Percentiles rank a stretch among this genome's conserved stretches.
Conservation (phyloP, 2,888 invertebrate genomes). For the Mesochorus sp. region DNA sequence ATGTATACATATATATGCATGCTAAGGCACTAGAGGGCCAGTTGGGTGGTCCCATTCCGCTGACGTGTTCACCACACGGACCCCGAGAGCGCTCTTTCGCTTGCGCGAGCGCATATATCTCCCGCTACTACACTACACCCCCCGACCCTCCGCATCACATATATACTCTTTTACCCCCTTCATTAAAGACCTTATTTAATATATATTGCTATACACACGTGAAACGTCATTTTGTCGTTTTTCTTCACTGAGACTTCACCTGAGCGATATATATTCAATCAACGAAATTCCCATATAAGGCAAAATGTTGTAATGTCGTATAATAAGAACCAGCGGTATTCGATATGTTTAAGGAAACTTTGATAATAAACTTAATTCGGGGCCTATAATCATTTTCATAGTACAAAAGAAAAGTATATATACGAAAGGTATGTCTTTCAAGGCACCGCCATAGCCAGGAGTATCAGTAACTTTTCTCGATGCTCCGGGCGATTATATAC, state of each 20-base stretch:
- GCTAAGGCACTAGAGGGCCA: constrained; percentile 74
- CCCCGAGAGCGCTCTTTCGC: constrained; percentile 69
- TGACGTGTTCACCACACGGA: constrained; percentile 80
- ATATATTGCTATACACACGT: constrained; percentile 74
- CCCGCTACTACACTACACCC: constrained; percentile 77
- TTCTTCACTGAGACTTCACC: too few species aligned
- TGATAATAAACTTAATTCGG: constrained; percentile 53
- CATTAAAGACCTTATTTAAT: constrained; percentile 79
- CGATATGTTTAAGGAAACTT: too few species aligned
- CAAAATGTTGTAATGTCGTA: too few species aligned
- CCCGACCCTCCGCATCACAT: constrained; percentile 72
- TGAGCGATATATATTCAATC: too few species aligned
- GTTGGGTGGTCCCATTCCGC: constrained; percentile 81
- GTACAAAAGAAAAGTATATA: constrained; percentile 30
- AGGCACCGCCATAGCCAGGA: constrained; percentile 72
- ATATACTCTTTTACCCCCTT: constrained; percentile 70
- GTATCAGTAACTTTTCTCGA: constrained; percentile 74
- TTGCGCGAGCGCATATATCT: constrained; percentile 54
- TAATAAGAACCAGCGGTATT: too few species aligned
- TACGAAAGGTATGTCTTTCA: constrained; percentile 75
- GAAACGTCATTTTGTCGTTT: constrained; percentile 69
- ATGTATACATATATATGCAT: constrained; percentile 69
- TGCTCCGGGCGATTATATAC: constrained; percentile 48
- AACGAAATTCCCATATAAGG: too few species aligned
- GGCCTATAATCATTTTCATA: constrained; percentile 16